Percentiles rank a stretch among this genome's conserved stretches.
Conservation (phyloP, 2,797 vertebrate genomes). For the Cyprinodon diabolis region DNA sequence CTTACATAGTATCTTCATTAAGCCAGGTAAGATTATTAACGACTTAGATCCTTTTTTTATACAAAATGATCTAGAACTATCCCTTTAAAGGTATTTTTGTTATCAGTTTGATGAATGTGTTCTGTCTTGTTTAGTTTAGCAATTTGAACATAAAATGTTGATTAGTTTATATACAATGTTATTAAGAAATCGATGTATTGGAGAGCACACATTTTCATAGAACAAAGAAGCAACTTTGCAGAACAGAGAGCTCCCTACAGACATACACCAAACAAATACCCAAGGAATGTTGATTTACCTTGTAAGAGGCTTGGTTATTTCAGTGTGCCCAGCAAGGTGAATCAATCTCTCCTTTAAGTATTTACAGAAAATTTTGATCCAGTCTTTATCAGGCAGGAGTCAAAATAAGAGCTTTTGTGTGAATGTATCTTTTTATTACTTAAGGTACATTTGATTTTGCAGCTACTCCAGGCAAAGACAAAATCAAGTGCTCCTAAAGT, state of each 20-base stretch:
- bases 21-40: neutral
- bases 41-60: neutral
- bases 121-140: slow-evolving; percentile 24
- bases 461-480: slow-evolving; percentile 52
- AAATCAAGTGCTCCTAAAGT: slow-evolving; percentile 76
- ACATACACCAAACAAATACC: slow-evolving; percentile 75
- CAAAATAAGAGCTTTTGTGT: slow-evolving; percentile 68
- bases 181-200: slow-evolving; percentile 37
- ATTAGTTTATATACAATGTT: slow-evolving; percentile 37
- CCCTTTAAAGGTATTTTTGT: neutral
- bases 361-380: slow-evolving; percentile 77
- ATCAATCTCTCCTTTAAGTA: slow-evolving; percentile 73
- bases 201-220: slow-evolving; percentile 44
- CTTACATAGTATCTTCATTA: neutral
- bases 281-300: slow-evolving; percentile 71
- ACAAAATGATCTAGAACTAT: neutral
- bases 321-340: slow-evolving; percentile 53
- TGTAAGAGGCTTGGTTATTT: slow-evolving; percentile 25
- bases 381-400: slow-evolving; percentile 70
- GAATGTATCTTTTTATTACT: slow-evolving; percentile 54
- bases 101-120: slow-evolving; percentile 22
- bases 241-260: slow-evolving; percentile 62
- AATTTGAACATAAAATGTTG: slow-evolving; percentile 51
- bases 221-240: slow-evolving; percentile 63
- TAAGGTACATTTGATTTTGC: slow-evolving; percentile 73